phyloP scores from a whole-genome alignment of 37 sponge, comb jelly and placozoan genomes.

The Axinella damicornis region DNA sequence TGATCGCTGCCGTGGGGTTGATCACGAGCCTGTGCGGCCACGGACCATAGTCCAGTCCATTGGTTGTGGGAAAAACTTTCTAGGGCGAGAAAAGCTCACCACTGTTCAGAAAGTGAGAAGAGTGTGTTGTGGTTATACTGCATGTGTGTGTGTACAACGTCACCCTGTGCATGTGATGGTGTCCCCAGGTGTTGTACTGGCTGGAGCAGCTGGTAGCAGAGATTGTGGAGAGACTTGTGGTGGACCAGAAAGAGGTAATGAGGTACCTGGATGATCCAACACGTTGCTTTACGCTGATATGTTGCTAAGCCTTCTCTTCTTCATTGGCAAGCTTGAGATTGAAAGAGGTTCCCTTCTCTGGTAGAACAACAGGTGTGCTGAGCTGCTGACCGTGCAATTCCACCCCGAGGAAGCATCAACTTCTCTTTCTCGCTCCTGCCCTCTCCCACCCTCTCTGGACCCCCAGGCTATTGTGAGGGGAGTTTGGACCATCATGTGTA shows the following conservation, averaged over 20 bases:
- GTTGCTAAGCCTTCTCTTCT: no score
- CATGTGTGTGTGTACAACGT: not conserved
- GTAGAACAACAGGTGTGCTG: constrained; percentile 17
- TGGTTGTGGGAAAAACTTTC: constrained; percentile 92
- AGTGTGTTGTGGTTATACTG: no score
- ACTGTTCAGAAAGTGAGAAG: constrained; percentile 51
- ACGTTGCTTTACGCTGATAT: no score
- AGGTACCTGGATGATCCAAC: no score
- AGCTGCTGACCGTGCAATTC: constrained; percentile 28
- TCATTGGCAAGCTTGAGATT: no score
- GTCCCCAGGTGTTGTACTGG: constrained; percentile 56
- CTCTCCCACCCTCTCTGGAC: constrained; percentile 3
- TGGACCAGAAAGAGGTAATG: constrained; percentile 38
- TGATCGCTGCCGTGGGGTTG: constrained; percentile 76
- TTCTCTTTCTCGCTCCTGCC: constrained; percentile 16
- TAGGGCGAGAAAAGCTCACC: constrained; percentile 54
- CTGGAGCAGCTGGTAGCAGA: constrained; percentile 63
- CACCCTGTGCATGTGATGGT: not conserved
- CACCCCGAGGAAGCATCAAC: not conserved
- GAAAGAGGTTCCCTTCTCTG: not conserved
- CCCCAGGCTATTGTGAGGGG: not conserved
- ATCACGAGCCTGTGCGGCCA: constrained; percentile 72
- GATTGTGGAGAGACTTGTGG: constrained; percentile 59
- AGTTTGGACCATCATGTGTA: constrained; percentile 13
- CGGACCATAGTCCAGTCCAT: constrained; percentile 72